Conservation (phyloP, 2,113 vertebrate genomes). For the Grammomys dolichurus region DNA sequence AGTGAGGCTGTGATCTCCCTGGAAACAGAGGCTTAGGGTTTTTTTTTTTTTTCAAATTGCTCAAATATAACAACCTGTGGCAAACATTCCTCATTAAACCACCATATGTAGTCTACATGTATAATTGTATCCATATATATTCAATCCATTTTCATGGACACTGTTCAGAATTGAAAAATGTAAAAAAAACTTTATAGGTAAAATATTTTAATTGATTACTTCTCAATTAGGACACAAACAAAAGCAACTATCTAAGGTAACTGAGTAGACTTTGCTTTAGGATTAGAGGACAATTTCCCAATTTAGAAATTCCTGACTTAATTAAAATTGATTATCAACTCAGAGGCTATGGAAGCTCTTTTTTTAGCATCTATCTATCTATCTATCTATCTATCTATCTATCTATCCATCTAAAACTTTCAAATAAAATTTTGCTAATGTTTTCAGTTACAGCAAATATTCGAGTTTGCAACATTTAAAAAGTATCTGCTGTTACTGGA, state of each 20-base stretch:
- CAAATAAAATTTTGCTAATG: conserved; percentile 66
- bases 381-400: too few species aligned
- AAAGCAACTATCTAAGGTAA: neutral
- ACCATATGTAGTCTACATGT: neutral
- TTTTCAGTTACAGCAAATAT: conserved; percentile 63
- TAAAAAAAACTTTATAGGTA: neutral
- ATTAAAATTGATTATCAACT: conserved; percentile 7
- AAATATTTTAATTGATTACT: neutral
- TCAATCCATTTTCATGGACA: neutral
- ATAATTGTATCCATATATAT: neutral
- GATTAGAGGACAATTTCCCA: neutral
- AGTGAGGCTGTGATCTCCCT: neutral
- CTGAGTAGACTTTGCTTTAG: neutral
- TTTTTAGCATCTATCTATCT: neutral
- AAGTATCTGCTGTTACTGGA: neutral
- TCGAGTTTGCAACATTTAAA: conserved; percentile 57
- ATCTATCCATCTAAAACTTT: conserved; percentile 20
- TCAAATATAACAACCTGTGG: neutral
- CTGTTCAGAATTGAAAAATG: neutral
- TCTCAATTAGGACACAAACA: neutral
- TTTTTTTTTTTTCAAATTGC: too few species aligned
- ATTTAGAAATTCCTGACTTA: conserved; percentile 22
- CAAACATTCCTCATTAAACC: neutral
- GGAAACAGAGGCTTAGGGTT: neutral
- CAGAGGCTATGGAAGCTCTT: neutral